A percentile compares a stretch with the other conserved stretches of the same genome.
Evolutionary conservation across 2,113 vertebrate species (phyloP).

Genomic region (Xyrauchen texanus): DNA sequence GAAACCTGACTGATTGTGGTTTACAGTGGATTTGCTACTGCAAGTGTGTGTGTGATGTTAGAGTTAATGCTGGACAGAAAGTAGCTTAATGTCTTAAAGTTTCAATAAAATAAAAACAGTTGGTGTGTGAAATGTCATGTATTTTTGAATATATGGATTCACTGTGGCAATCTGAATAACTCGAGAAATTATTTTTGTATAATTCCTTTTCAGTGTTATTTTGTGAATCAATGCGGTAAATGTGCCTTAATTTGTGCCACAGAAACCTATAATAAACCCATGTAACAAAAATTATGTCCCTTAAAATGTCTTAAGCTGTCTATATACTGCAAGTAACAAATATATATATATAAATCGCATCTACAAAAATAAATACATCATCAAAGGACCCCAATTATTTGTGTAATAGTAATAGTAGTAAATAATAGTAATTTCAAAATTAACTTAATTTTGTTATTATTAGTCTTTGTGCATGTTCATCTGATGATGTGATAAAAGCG

Average conservation of each 20-base stretch:
- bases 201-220: conserved; percentile 47
- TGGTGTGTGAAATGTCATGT: background rate
- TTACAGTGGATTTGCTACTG: no score
- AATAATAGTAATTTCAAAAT: no score
- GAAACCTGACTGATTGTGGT: no score
- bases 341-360: no score
- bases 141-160: conserved; percentile 22
- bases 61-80: background rate
- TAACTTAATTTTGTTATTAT: no score
- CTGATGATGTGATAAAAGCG: no score
- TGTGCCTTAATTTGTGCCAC: conserved; percentile 73
- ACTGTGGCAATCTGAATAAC: conserved; percentile 31
- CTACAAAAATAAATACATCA: no score
- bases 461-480: no score
- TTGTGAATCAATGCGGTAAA: conserved; percentile 60
- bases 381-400: no score
- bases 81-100: background rate
- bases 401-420: no score
- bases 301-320: background rate
- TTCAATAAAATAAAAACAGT: background rate
- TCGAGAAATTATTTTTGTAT: conserved; percentile 62
- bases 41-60: no score
- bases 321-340: no score
- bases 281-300: background rate
- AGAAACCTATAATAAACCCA: conserved; percentile 63